Percentiles rank a stretch among this genome's conserved stretches.
These are phyloP conservation scores for Oedothorax gibbosus DNA, from an alignment of 1,140 invertebrate genomes.

Conservation along the genomic window DNA sequence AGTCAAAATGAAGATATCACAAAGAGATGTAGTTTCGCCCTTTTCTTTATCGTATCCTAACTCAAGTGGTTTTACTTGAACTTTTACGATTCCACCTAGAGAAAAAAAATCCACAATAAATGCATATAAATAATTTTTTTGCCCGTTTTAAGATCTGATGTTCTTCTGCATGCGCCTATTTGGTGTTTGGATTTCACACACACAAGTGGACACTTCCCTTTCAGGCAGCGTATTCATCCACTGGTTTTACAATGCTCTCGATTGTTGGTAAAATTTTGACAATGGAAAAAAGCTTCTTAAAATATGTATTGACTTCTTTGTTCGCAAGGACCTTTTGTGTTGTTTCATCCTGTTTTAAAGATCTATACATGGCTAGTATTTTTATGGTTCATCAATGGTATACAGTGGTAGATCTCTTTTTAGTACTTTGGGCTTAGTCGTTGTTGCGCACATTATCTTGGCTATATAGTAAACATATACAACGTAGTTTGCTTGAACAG, in stretches of 20 bases:
- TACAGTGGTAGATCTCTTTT: conserved; percentile 2
- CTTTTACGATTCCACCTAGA: conserved; percentile 9
- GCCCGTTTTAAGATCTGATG: neutral
- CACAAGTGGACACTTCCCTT: conserved; percentile 49
- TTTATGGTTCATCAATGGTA: neutral
- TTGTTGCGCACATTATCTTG: neutral
- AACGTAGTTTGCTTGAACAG: too few relatives aligned
- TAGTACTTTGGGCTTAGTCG: neutral
- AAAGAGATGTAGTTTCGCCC: conserved; percentile 4
- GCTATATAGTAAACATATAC: too few relatives aligned
- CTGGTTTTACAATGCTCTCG: conserved; percentile 10
- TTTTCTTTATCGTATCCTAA: conserved; percentile 5
- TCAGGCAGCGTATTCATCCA: neutral
- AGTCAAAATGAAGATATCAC: conserved; percentile 33
- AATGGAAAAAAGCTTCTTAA: conserved; percentile 31
- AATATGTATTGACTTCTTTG: conserved; percentile 35
- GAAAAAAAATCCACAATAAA: neutral
- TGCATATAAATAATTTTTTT: neutral
- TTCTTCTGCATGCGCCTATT: conserved; percentile 23
- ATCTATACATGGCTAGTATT: conserved; percentile 1
- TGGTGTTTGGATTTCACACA: conserved; percentile 40
- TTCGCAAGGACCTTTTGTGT: conserved; percentile 1
- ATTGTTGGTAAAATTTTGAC: conserved; percentile 26
- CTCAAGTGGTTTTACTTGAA: neutral
- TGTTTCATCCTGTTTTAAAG: conserved; percentile 1